Base-by-base conservation (phyloP, 2,797 vertebrate species). In the Molossus molossus region DNA sequence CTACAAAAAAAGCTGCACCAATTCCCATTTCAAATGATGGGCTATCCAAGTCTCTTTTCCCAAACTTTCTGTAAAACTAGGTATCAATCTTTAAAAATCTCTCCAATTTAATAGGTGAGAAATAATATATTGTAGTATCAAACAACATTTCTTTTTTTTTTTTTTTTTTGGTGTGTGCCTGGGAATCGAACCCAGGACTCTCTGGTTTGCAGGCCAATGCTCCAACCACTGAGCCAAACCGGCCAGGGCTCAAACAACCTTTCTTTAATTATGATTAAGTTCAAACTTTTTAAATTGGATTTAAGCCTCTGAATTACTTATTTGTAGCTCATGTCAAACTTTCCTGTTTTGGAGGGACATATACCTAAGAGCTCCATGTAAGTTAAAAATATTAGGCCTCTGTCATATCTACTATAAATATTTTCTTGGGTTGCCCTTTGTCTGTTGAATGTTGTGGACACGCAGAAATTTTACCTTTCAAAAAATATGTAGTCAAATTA, bases 351-450 rank as follows among this genome's bases (percentile, higher is more conserved):
- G 17, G 21, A 20, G 67, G 23, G 50, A 45, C 27, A 48, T 75
- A 82, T 50, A 20, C 72, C 25, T 73, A 94, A 91, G 65, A 88
- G 58, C 3, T 77, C 6, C 57, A 45, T 40, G n/a, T 86, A 85
- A 94, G 88, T 88, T 70, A 77, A 84, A 84, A 93, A 93, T 50
- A 91, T 86, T 60, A 88, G 4, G 13, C 17, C n/a, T 82, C 92
- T 45, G 20, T 69, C n/a, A 48, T 20, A 48, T 65, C 53, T 40
- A 40, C 79, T 58, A 2, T 72, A 57, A 72, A 53, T 77, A 50
- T 67, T 76, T 80, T 69, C 64, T 27, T 11, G 37, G 57, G 21
- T 25, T 81, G 18, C 10, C 12, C 14, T 81, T 81, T 72, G 13
- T 69, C 93, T 64, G 53, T 82, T 91, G 57, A 65, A 58, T 48